Percentiles rank a stretch among this genome's conserved stretches.
These are phyloP conservation scores for Lasioglossum oenotherae DNA, from an alignment of 2,888 invertebrate genomes.

Conservation along the genomic window DNA sequence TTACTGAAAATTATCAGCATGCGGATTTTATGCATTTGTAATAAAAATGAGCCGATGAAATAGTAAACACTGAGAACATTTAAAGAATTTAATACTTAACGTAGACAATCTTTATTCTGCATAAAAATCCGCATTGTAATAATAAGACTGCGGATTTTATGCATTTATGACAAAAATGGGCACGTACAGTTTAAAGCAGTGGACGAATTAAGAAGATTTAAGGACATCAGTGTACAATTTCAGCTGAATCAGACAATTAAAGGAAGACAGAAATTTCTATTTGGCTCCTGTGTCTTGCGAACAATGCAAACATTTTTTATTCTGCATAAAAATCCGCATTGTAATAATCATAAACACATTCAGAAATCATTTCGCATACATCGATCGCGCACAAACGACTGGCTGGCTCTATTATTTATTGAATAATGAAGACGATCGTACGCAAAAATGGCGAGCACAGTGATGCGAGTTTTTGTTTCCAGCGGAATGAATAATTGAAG, in stretches of 20 bases:
- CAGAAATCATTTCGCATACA: neutral
- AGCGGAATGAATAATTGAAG: slow-evolving; percentile 20
- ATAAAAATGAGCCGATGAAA: too few species aligned
- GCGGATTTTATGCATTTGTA: neutral
- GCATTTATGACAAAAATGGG: too few species aligned
- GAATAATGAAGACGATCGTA: slow-evolving; percentile 3
- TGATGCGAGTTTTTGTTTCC: slow-evolving; percentile 21
- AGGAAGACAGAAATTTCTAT: too few species aligned
- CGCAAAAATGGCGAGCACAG: neutral
- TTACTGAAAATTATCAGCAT: neutral
- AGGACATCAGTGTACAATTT: too few species aligned
- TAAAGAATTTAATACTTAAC: too few species aligned
- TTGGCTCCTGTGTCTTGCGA: too few species aligned
- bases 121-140: too few species aligned
- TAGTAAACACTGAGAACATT: neutral
- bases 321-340: neutral
- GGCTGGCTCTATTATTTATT: slow-evolving; percentile 15
- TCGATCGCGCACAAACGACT: slow-evolving; percentile 1
- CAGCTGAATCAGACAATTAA: too few species aligned
- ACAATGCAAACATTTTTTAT: too few species aligned
- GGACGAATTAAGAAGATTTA: too few species aligned
- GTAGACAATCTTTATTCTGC: neutral
- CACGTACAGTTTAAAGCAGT: too few species aligned
- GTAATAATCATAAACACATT: neutral
- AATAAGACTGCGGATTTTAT: too few species aligned